Evolutionary conservation across 2,113 vertebrate species (phyloP).

Genomic region (Indri indri): DNA sequence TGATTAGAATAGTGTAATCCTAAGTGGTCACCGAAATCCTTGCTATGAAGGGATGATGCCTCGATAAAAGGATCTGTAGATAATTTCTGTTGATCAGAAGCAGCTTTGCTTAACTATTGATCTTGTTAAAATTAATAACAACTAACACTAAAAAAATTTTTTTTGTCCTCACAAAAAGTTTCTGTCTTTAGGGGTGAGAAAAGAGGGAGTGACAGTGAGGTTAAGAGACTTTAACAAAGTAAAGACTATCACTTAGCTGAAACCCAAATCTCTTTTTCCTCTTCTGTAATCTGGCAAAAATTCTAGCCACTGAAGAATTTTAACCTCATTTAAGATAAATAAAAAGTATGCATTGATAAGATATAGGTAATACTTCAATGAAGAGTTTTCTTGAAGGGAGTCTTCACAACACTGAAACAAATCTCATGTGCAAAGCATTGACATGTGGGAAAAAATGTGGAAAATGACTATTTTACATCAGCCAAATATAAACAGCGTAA

Average conservation of each 20-base stretch:
- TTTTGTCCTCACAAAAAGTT: background rate
- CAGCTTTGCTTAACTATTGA: background rate
- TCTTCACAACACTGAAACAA: background rate
- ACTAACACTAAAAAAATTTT: background rate
- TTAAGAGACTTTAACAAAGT: background rate
- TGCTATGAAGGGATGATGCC: background rate
- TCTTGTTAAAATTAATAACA: background rate
- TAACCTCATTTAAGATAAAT: background rate
- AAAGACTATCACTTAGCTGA: background rate
- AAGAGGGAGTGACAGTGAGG: background rate
- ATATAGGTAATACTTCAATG: background rate
- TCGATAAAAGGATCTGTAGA: background rate
- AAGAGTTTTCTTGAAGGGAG: background rate
- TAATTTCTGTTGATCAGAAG: background rate
- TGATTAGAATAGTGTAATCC: background rate
- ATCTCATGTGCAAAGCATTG: background rate
- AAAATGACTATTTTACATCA: background rate
- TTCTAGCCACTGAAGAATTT: background rate
- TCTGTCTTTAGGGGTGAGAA: background rate
- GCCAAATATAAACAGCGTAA: constrained; percentile 29
- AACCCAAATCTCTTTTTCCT: background rate
- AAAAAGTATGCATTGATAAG: background rate
- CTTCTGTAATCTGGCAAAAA: constrained; percentile 29
- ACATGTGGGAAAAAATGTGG: background rate
- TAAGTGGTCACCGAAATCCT: background rate